Conservation (phyloP, 2,797 vertebrate genomes). For the Spizella passerina region DNA sequence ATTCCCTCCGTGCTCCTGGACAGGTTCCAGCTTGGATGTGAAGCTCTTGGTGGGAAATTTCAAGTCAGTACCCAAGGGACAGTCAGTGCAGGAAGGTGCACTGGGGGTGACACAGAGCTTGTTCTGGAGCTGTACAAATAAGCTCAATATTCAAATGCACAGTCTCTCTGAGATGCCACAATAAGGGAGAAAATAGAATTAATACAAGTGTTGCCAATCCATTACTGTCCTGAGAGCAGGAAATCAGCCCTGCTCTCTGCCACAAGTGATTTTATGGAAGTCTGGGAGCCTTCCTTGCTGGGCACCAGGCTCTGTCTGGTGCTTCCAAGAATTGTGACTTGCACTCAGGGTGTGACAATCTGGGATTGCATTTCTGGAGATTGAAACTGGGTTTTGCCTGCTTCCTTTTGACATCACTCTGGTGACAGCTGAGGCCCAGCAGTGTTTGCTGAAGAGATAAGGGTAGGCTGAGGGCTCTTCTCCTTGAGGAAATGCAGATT, state of each 20-base stretch:
- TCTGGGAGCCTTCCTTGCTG: neutral
- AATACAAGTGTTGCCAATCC: neutral
- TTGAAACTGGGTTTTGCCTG: neutral
- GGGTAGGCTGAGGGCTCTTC: neutral
- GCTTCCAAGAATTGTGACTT: neutral
- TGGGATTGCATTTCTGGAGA: neutral
- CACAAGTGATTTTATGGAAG: neutral
- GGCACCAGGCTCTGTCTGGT: neutral
- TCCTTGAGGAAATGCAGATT: neutral
- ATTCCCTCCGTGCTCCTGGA: neutral
- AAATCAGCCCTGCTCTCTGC: neutral
- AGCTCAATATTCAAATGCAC: neutral
- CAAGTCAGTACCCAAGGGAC: neutral
- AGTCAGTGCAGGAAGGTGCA: neutral
- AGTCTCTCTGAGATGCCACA: neutral
- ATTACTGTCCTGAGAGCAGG: neutral
- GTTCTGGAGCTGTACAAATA: neutral
- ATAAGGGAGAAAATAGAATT: neutral
- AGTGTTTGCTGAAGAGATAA: neutral
- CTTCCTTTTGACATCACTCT: neutral
- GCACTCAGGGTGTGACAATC: neutral
- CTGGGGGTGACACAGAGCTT: rapidly evolving
- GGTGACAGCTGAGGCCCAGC: neutral
- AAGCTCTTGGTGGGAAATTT: neutral
- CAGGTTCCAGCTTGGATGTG: neutral